Evolutionary conservation across 1,140 invertebrate species (phyloP), one percentile per base, ranked within the genome.

Genomic region (Magallana angulata): DNA sequence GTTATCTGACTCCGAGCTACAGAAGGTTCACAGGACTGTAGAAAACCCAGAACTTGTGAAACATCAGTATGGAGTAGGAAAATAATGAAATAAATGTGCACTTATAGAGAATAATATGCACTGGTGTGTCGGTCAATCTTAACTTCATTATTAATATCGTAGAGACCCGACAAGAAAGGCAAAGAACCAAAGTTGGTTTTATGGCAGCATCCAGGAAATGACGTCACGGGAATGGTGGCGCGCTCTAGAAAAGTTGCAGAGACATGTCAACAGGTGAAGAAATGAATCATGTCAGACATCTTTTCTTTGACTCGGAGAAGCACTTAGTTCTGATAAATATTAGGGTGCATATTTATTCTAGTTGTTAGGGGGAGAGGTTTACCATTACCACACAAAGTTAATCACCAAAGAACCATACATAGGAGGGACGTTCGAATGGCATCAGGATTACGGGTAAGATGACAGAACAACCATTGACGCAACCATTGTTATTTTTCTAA

Each of bases 331-430:
- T 12, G 5, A 6, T 7, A 1, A 18, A 36, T 80, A 80, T 24
- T 80, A 12, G 7, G 36, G 12, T 1, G 5, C 14, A 36, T 80
- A 24, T 80, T 18, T 24, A 18, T 24, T 82, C 11, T 82, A 92
- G 90, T 83, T 93, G 58, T 89, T 93, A 24, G 89, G 89, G 3
- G 90, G 91, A 0, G 93, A 94, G 76, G 89, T 94, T 24, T 94
- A 93, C 84, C 93, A 94, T 83, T 93, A 93, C 76, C 93, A 94
- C 87, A 90, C 90, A 30, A 94, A 94, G 76, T 85, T 93, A 60
- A 90, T 93, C 48, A 89, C 91, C 58, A 94, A 94, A 62, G 90
- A 94, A 58, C 90, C 93, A 4, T 84, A 89, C 11, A 90, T 92
- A 18, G 92, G 92, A 7, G 93, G 92, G 1, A 89, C 84, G 5